phyloP scores from a whole-genome alignment of 1,140 invertebrate genomes.

The Drosophila carrolli region DNA sequence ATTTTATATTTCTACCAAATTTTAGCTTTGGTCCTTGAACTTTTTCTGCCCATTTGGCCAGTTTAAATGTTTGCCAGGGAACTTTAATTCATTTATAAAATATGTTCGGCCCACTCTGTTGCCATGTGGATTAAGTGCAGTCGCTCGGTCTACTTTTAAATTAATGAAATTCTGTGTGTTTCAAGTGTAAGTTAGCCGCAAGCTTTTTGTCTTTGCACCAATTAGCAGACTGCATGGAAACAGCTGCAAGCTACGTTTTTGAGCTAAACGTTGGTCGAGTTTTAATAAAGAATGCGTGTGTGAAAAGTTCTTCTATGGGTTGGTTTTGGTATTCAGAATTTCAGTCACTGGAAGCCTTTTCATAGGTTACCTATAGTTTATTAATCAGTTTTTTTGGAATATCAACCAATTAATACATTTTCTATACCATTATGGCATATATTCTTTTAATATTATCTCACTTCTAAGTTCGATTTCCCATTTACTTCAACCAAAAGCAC shows the following conservation, averaged over 20 bases:
- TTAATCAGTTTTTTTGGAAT: too few species aligned
- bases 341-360: too few species aligned
- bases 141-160: constrained; percentile 37
- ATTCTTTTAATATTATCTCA: too few species aligned
- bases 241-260: constrained; percentile 8
- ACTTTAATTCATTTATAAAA: constrained; percentile 62
- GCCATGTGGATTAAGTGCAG: constrained; percentile 41
- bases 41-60: constrained; percentile 19
- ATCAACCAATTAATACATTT: too few species aligned
- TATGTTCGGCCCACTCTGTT: constrained; percentile 19
- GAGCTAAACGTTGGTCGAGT: constrained; percentile 1
- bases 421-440: too few species aligned
- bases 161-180: constrained; percentile 49
- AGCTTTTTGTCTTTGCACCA: constrained; percentile 36
- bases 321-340: background rate
- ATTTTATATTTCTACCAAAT: constrained; percentile 48
- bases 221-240: constrained; percentile 31
- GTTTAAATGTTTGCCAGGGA: constrained; percentile 48
- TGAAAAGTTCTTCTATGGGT: constrained; percentile 5
- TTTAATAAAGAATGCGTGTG: constrained; percentile 8
- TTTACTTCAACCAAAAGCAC: background rate
- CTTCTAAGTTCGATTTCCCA: background rate
- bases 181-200: constrained; percentile 41
- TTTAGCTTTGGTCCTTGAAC: constrained; percentile 3
- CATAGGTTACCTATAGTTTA: too few species aligned